Evolutionary conservation across 1,140 invertebrate species (phyloP).

Genomic region (Eumaeus atala): DNA sequence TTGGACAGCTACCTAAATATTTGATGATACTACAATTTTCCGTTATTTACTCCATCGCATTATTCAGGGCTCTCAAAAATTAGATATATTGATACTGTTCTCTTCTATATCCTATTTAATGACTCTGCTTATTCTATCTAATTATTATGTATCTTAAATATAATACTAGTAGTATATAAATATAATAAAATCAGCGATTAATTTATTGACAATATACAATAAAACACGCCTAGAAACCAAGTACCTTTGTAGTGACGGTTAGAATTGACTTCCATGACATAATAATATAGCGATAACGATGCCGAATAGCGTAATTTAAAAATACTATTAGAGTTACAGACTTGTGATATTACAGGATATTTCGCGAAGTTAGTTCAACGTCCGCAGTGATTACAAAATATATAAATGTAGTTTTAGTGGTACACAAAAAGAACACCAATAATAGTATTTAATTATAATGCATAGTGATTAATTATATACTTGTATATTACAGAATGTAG

Average conservation of each 20-base stretch:
- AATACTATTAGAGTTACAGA: conserved; percentile 52
- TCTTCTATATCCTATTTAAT: no score
- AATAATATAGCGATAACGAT: background rate
- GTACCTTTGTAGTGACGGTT: background rate
- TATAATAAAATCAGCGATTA: background rate
- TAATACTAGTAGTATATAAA: no score
- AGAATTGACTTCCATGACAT: conserved; percentile 40
- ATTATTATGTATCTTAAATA: no score
- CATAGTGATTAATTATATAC: conserved; percentile 34
- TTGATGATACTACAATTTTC: no score
- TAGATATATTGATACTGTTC: no score
- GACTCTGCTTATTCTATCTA: no score
- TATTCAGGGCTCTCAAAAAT: no score
- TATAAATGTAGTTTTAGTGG: conserved; percentile 57
- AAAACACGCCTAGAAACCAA: background rate
- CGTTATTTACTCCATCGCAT: no score
- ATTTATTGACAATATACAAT: conserved; percentile 8
- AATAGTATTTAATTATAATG: conserved; percentile 45
- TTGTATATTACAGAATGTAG: conserved; percentile 34
- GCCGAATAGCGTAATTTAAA: conserved; percentile 33
- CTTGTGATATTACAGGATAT: conserved; percentile 71
- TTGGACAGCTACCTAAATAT: no score
- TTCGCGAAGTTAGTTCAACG: conserved; percentile 64
- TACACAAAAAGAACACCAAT: conserved; percentile 68
- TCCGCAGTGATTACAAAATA: conserved; percentile 60